Evolutionary conservation across 2,888 invertebrate species (phyloP).

Genomic region (Resseliella maxima): DNA sequence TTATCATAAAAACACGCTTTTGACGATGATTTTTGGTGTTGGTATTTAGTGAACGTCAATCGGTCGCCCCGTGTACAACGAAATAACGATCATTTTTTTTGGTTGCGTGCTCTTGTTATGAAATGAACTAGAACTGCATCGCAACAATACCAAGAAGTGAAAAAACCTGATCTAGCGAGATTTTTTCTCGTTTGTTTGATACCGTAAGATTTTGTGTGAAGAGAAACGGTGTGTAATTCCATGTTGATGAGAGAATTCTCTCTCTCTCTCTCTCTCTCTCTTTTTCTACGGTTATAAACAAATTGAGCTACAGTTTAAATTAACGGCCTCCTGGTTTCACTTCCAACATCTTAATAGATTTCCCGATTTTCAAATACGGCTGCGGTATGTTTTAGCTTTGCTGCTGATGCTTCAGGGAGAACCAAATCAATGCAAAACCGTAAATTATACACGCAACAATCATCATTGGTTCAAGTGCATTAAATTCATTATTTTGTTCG

Average conservation of each 20-base stretch:
- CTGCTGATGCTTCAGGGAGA: not conserved
- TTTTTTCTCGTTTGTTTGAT: not conserved
- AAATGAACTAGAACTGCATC: conserved; percentile 44
- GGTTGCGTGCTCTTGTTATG: conserved; percentile 14
- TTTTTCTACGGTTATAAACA: no score
- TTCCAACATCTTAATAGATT: not conserved
- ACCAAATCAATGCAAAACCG: not conserved
- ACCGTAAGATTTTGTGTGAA: conserved; percentile 2
- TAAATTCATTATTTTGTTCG: not conserved
- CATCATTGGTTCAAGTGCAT: not conserved
- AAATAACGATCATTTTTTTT: not conserved
- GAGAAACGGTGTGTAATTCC: conserved; percentile 1
- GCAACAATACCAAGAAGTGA: not conserved
- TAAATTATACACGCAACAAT: conserved; percentile 12
- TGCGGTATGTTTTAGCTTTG: not conserved
- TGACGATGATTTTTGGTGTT: no score
- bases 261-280: no score
- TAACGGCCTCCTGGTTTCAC: conserved; percentile 21
- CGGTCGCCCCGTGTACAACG: no score
- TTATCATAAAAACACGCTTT: no score
- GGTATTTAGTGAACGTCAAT: no score
- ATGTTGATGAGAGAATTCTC: not conserved
- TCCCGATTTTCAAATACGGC: not conserved
- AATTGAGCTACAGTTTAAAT: not conserved
- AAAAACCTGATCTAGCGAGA: not conserved